Base-by-base conservation (phyloP, 30 jellyfish, hydroid and myxozoan species). In the Chironex yamaguchii region DNA sequence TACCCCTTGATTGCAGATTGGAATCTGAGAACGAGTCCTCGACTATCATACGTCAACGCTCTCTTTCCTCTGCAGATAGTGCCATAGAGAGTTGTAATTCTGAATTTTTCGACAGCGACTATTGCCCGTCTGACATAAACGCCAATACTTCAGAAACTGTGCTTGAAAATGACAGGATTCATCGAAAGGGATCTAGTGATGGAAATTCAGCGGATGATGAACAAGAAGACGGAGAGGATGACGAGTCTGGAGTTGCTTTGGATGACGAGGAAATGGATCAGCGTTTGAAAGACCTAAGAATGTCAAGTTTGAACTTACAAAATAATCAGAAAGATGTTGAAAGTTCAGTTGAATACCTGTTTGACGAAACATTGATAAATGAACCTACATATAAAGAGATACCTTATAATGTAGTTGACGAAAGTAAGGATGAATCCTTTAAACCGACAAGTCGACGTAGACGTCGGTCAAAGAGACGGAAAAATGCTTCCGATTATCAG, bases 311-410 rank as follows among this genome's bases (percentile, higher is more conserved):
- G 52, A 89, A 72, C 29, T 14, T 11, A 17, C 9, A 42, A 17
- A 6, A 42, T 17, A 9, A 9, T 9, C 17, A 28, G 4, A 84
- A 79, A 20, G 92, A 84, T 1, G 36, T 89, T 52, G 99, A 90
- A 63, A 95, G 99, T 74, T 95, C 99, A 0, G 97, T 95, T 0
- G 99, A 95, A 51, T 95, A 90, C 63, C 76, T 76, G 50, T 73
- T 25, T 3, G 72, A 4, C 62, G 78, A 27, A n/a, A 26, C 29
- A 76, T 36, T 9, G 42, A 82, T 3, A 82, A 30, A 4, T 26
- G 89, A 42, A 34, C 51, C 20, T 13, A 21, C 29, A 21, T 21
- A 54, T 23, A 51, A 49, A 81, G 83, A 0, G 36, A 13, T 34
- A 80, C 52, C 70, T 65, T 87, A 14, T n/a, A n/a, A n/a, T n/a